A percentile compares a stretch with the other conserved stretches of the same genome.
Conservation (phyloP, 2,797 vertebrate genomes). For the Anguilla anguilla region DNA sequence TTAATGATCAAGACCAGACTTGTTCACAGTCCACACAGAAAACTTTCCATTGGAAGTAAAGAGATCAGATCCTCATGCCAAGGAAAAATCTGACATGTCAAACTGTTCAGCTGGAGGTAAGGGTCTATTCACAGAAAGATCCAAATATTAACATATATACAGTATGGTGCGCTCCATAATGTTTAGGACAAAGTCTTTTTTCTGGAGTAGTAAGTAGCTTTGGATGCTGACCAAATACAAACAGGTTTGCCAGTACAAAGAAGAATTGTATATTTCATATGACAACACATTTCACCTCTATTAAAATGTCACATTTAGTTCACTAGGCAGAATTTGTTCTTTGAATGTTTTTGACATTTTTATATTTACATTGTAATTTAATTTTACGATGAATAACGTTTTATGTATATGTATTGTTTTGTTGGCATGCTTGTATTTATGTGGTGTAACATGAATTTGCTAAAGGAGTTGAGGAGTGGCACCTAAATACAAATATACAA, state of each 20-base stretch:
- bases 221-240: neutral
- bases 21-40: neutral
- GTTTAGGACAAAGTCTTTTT: no score
- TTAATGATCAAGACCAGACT: neutral
- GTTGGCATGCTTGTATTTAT: neutral
- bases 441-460: neutral
- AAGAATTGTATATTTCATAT: neutral
- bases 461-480: neutral
- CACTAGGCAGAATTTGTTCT: neutral
- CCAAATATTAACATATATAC: neutral
- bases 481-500: neutral
- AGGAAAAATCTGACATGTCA: neutral
- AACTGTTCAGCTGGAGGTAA: neutral
- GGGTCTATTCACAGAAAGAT: neutral
- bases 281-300: neutral
- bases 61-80: neutral
- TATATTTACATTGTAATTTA: no score
- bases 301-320: neutral
- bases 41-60: neutral
- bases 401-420: no score
- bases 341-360: neutral
- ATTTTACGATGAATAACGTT: no score
- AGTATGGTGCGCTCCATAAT: neutral
- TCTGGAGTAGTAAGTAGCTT: neutral
- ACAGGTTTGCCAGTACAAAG: no score